A percentile compares a stretch with the other conserved stretches of the same genome.
Evolutionary conservation across 1,140 invertebrate species (phyloP).

Genomic region (Drosophila kepulauana): DNA sequence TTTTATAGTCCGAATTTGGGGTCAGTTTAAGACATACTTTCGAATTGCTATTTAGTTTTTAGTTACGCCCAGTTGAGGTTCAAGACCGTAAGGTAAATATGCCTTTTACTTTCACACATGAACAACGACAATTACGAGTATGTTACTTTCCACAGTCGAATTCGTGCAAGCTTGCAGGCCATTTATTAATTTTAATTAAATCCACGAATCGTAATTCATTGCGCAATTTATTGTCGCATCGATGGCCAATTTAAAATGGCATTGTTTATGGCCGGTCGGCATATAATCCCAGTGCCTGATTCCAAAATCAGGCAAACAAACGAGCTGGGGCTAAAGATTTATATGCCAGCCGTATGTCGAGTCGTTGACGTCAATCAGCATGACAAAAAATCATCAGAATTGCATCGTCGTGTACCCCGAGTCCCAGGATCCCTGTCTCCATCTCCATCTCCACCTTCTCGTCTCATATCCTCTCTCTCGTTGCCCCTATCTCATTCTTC

Average conservation of each 20-base stretch:
- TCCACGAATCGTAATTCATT: constrained; percentile 74
- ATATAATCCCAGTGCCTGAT: constrained; percentile 64
- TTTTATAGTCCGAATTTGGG: constrained; percentile 32
- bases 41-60: constrained; percentile 61
- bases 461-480: not conserved
- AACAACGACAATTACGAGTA: constrained; percentile 44
- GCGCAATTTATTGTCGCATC: constrained; percentile 74
- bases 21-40: constrained; percentile 49
- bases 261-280: constrained; percentile 73
- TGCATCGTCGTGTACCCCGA: constrained; percentile 39
- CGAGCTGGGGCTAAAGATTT: constrained; percentile 70
- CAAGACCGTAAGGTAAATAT: constrained; percentile 51
- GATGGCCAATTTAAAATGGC: constrained; percentile 80
- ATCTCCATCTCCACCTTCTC: not conserved
- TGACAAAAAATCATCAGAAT: constrained; percentile 83
- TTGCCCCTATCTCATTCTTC: not conserved
- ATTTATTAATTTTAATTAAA: constrained; percentile 56
- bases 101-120: constrained; percentile 59
- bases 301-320: constrained; percentile 55
- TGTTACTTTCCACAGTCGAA: not conserved
- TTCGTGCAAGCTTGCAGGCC: not conserved
- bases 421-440: not conserved
- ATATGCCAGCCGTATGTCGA: constrained; percentile 71
- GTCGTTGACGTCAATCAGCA: constrained; percentile 80
- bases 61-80: constrained; percentile 69